These are phyloP conservation scores for Sericinus montela DNA, from an alignment of 2,888 invertebrate species.

Conservation along the genomic window DNA sequence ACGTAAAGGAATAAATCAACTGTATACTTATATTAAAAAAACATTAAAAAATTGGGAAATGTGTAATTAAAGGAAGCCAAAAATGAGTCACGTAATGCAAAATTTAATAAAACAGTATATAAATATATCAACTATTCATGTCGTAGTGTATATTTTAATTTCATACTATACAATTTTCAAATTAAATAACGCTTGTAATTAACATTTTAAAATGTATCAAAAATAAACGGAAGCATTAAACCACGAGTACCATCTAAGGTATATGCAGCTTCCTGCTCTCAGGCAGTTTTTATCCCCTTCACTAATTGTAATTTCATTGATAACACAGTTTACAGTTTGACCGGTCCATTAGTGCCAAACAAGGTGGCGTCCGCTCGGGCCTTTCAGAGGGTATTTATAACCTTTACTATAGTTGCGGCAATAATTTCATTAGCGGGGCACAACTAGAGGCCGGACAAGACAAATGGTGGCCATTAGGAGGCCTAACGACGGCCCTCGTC, in stretches of 20 bases:
- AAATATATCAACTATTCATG: too few species aligned
- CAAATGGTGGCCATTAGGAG: constrained; percentile 78
- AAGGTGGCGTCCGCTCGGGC: constrained; percentile 71
- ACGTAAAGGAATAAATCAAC: too few species aligned
- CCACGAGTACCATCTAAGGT: constrained; percentile 48
- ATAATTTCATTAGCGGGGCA: constrained; percentile 80
- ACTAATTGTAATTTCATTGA: constrained; percentile 80
- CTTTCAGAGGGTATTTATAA: constrained; percentile 74
- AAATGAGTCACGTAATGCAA: too few species aligned
- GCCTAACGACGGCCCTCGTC: constrained; percentile 76
- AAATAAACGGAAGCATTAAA: constrained; percentile 4
- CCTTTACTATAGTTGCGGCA: constrained; percentile 78
- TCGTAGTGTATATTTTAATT: too few species aligned
- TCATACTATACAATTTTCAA: too few species aligned
- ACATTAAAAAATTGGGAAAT: too few species aligned
- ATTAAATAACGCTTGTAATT: too few species aligned
- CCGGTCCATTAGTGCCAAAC: constrained; percentile 77
- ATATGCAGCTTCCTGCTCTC: constrained; percentile 66
- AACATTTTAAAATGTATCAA: neutral
- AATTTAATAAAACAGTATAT: too few species aligned
- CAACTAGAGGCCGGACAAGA: constrained; percentile 78
- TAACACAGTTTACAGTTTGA: constrained; percentile 79
- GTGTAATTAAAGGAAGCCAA: too few species aligned
- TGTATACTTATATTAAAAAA: too few species aligned
- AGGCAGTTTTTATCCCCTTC: constrained; percentile 64